Evolutionary conservation across 2,113 vertebrate species (phyloP).

Genomic region (Actinemys pallida): DNA sequence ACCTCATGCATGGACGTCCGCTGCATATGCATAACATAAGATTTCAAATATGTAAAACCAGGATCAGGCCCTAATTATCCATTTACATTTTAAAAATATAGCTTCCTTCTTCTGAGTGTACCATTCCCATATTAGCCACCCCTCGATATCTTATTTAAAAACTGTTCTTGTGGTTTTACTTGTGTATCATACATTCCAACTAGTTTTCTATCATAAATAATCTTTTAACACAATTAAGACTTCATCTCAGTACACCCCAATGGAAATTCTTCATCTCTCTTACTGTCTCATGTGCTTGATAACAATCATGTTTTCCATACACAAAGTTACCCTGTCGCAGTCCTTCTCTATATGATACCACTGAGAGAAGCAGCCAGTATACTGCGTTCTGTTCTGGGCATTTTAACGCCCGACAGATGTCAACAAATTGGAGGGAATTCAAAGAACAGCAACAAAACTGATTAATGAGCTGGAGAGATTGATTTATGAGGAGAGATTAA

Average conservation of each 20-base stretch:
- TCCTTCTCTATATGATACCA: accelerated
- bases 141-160: neutral
- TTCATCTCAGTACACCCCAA: neutral
- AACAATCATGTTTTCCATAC: neutral
- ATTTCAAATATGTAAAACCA: neutral
- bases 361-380: neutral
- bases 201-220: neutral
- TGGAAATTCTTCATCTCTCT: neutral
- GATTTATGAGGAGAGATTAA: neutral
- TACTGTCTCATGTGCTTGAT: neutral
- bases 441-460: neutral
- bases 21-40: neutral
- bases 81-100: neutral
- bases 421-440: neutral
- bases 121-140: neutral
- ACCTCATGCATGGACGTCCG: neutral
- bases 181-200: neutral
- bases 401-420: neutral
- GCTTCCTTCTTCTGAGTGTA: neutral
- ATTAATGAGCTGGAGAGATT: neutral
- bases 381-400: neutral
- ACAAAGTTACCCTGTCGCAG: neutral
- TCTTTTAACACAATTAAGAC: neutral
- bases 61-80: neutral
- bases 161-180: neutral